Conservation (phyloP, 2,888 invertebrate genomes). For the Bugulina stolonifera region DNA sequence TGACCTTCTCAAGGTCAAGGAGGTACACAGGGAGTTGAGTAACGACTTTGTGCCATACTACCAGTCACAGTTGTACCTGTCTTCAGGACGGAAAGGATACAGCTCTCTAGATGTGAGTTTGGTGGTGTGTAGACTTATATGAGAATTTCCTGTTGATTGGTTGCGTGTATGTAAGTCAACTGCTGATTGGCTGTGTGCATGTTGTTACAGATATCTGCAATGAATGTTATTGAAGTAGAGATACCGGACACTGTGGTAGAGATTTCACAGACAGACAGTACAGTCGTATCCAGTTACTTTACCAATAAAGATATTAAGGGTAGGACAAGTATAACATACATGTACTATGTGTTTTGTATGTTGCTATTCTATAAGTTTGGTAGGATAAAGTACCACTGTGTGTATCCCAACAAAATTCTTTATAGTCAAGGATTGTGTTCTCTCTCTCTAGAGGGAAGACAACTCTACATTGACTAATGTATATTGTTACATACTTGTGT, state of each 20-base stretch:
- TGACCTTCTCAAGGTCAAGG: conserved; percentile 73
- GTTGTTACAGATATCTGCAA: not conserved
- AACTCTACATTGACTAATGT: no score
- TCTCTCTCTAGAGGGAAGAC: no score
- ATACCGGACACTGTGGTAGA: not conserved
- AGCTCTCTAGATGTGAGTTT: not conserved
- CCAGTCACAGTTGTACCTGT: not conserved
- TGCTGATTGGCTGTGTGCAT: not conserved
- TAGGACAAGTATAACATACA: no score
- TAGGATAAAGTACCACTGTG: no score
- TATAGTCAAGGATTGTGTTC: no score
- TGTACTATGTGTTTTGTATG: no score
- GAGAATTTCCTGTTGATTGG: no score
- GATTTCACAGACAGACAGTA: not conserved
- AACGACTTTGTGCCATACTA: conserved; percentile 10
- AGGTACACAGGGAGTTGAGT: conserved; percentile 61
- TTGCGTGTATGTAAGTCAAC: not conserved
- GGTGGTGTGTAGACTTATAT: no score
- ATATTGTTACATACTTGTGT: no score
- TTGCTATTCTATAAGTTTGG: no score
- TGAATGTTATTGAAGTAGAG: conserved; percentile 14
- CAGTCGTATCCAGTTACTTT: not conserved
- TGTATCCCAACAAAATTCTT: no score
- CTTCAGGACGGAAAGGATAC: not conserved
- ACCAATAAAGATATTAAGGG: not conserved